Evolutionary conservation across 2,888 invertebrate genomes (phyloP).

Genomic region (Habroteleia sp.): DNA sequence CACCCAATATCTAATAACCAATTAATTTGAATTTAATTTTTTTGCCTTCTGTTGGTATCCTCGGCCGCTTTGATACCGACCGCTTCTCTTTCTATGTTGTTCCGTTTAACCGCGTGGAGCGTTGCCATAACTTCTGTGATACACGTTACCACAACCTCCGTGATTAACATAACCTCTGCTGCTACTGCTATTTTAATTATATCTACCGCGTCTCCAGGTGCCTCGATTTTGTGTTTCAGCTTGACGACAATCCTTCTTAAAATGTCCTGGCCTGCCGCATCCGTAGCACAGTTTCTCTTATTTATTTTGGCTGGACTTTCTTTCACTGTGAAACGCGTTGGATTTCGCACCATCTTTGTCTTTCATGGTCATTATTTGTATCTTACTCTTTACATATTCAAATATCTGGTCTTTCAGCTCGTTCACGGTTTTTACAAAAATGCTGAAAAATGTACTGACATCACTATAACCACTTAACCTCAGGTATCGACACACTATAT

Average conservation of each 20-base stretch:
- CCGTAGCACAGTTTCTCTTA: slow-evolving; percentile 46
- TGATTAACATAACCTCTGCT: slow-evolving; percentile 1
- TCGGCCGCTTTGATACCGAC: slow-evolving; percentile 14
- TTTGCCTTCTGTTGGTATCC: slow-evolving; percentile 13
- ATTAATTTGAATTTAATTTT: slow-evolving; percentile 25
- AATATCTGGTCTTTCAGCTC: slow-evolving; percentile 58
- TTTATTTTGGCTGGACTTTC: slow-evolving; percentile 16
- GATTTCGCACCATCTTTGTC: no score
- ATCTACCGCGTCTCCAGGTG: slow-evolving; percentile 8
- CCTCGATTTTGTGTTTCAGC: no score
- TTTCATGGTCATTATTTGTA: no score
- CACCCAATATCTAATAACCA: slow-evolving; percentile 52
- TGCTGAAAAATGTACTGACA: slow-evolving; percentile 17
- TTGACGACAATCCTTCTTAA: no score
- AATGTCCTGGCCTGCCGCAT: slow-evolving; percentile 65
- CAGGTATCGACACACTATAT: slow-evolving; percentile 66
- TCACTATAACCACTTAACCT: slow-evolving; percentile 53
- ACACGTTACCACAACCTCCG: background rate
- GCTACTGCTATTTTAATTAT: no score
- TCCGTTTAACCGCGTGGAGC: no score
- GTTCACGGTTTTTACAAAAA: slow-evolving; percentile 44
- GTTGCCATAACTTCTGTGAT: background rate
- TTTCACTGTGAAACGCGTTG: no score
- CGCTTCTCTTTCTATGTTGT: background rate
- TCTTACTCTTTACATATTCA: no score